Evolutionary conservation across 2,797 vertebrate species (phyloP), one percentile per base, ranked within the genome.

Genomic region (Acanthurus leucopareius): DNA sequence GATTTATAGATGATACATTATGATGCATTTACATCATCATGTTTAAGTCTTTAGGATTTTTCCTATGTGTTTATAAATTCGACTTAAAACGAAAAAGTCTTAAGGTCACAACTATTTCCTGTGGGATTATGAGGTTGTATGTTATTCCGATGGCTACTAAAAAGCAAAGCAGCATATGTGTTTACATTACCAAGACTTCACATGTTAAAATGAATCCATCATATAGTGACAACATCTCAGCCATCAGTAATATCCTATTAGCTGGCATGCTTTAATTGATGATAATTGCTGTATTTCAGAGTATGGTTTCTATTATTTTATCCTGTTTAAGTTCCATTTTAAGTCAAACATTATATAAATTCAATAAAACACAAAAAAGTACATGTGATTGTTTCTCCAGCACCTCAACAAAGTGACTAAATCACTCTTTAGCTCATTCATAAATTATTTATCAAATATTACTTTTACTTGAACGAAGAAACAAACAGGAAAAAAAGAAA

Each of bases 391-490:
- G 5, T 54, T 13, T 8, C 3, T 22, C 3, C 19, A 48, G 17
- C 11, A 32, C n/a, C 16, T 73, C 38, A 42, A 45, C 10, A 45
- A 53, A 61, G 6, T 28, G 5, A 73, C 7, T 42, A 3, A 47
- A 53, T 45, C 42, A n/a, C 11, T 3, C 32, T 48, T 53, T 1
- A 25, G 0, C 17, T 62, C 16, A 17, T 69, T 59, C 2, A 0
- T 5, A 22, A 40, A 19, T 32, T 17, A 58, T 20, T 60, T 70
- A 19, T 71, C 4, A 14, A 7, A 1, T 17, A 14, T 25, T 10
- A 19, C 28, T 64, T 45, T 42, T 71, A 52, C 14, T 17, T 58
- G 28, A 54, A n/a, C 6, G 61, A 61, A 58, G 15, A 52, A 57
- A 35, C 5, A 35, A 35, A 35, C 32, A 35, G 28, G 28, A 32